Conservation (phyloP, 2,888 invertebrate species). For the Sturmia bella region DNA sequence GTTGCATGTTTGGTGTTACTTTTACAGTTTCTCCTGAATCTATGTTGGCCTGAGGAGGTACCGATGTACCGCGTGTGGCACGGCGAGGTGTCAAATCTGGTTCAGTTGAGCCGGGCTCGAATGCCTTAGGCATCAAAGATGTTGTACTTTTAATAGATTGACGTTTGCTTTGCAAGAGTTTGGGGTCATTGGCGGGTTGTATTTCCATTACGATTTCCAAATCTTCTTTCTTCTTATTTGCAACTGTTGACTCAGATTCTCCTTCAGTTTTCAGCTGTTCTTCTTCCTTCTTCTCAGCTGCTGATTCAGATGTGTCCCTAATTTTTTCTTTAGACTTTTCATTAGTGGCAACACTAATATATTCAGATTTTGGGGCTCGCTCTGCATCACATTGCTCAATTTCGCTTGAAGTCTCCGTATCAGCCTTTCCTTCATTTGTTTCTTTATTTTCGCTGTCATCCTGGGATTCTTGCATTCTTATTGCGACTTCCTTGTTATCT, state of each 20-base stretch:
- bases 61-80: slow-evolving; percentile 71
- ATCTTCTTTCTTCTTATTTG: not conserved
- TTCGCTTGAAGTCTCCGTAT: not conserved
- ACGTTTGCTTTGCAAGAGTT: not conserved
- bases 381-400: not conserved
- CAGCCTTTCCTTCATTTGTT: not conserved
- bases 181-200: not conserved
- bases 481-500: too few species aligned
- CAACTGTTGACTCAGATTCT: too few species aligned
- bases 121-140: slow-evolving; percentile 46
- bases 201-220: slow-evolving; percentile 19
- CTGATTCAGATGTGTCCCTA: too few species aligned
- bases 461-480: too few species aligned
- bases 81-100: slow-evolving; percentile 61
- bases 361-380: too few species aligned
- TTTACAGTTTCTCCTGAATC: slow-evolving; percentile 41
- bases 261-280: slow-evolving; percentile 8
- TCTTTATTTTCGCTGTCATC: not conserved
- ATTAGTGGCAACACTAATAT: too few species aligned
- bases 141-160: slow-evolving; percentile 46
- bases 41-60: slow-evolving; percentile 67
- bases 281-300: not conserved
- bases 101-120: not conserved
- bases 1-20: slow-evolving; percentile 45
- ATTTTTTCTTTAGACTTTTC: not conserved